Conservation (phyloP, 2,888 invertebrate genomes). For the Acheta domesticus region DNA sequence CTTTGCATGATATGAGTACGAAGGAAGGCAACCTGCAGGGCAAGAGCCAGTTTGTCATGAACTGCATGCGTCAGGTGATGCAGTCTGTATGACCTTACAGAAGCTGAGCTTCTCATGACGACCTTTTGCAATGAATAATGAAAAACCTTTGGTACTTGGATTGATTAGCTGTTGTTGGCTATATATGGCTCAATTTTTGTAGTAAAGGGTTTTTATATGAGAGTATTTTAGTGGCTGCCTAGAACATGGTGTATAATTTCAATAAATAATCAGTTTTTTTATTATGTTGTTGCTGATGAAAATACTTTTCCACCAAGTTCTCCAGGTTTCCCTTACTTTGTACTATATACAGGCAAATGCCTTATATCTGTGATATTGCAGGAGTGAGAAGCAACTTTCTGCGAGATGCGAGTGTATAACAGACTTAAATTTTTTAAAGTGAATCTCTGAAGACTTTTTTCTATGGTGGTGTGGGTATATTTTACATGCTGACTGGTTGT, state of each 20-base stretch:
- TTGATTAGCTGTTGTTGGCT: not conserved
- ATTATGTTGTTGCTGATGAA: not conserved
- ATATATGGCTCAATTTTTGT: not conserved
- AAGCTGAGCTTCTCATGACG: not conserved
- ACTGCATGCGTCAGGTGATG: constrained; percentile 61
- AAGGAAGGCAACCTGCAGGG: constrained; percentile 25
- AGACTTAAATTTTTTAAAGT: not conserved
- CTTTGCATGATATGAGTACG: constrained; percentile 42
- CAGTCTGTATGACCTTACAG: constrained; percentile 49
- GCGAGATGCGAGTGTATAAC: not conserved
- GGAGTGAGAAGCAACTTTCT: not conserved
- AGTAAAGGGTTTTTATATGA: not conserved
- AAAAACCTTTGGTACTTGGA: not conserved
- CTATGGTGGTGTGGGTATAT: not conserved
- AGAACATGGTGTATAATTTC: not conserved
- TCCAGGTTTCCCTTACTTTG: not conserved
- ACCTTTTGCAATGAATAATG: no score
- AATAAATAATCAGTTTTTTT: not conserved
- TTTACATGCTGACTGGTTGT: not conserved
- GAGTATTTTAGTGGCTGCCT: not conserved
- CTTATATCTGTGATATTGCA: constrained; percentile 4
- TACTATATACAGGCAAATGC: not conserved
- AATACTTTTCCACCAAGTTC: not conserved
- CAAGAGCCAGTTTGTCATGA: constrained; percentile 58
- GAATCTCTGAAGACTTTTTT: not conserved